Conservation (phyloP, 1,140 invertebrate species). For the Platorchestia sp. region DNA sequence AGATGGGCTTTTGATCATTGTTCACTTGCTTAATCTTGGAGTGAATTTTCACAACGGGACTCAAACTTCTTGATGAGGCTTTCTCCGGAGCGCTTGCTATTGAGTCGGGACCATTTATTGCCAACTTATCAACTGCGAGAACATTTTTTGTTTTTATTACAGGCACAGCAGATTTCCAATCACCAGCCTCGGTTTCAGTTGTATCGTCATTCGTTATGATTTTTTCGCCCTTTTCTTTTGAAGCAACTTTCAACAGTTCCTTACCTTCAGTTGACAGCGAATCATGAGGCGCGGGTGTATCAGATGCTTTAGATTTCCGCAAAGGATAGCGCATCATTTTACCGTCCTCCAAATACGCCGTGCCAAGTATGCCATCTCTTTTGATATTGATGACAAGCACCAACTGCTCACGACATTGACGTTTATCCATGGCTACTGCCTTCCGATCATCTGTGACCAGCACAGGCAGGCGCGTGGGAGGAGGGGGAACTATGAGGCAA, state of each 20-base stretch:
- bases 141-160: neutral
- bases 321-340: constrained; percentile 35
- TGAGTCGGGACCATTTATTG: neutral
- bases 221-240: neutral
- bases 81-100: neutral
- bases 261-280: neutral
- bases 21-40: neutral
- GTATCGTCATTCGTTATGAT: neutral
- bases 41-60: neutral
- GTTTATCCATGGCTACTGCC: neutral
- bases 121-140: neutral
- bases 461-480: neutral
- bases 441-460: constrained; percentile 22
- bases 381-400: neutral
- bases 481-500: constrained; percentile 7
- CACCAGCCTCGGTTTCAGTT: neutral
- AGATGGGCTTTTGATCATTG: neutral
- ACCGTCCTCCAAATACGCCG: neutral
- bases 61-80: neutral
- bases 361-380: neutral
- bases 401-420: neutral
- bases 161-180: neutral
- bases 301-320: constrained; percentile 15
- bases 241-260: neutral
- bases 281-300: neutral